Percentiles rank a stretch among this genome's conserved stretches.
phyloP scores from a whole-genome alignment of 2,797 vertebrate genomes.

The Sebastes reedi region DNA sequence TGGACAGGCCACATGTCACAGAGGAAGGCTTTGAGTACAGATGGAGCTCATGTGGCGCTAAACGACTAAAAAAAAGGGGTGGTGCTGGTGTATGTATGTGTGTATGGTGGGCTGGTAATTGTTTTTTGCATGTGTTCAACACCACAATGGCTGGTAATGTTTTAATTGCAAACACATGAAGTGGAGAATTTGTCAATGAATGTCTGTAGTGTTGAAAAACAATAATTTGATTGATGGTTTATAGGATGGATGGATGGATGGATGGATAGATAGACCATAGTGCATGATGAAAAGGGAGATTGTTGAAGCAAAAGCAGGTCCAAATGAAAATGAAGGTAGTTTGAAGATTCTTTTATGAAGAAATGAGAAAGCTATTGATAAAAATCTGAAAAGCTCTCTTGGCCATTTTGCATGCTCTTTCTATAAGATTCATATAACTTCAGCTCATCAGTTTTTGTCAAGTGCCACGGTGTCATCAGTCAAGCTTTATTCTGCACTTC shows the following conservation, averaged over 20 bases:
- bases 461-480: neutral
- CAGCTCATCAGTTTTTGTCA: neutral
- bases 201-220: neutral
- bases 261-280: neutral
- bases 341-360: neutral
- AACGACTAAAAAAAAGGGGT: conserved; percentile 54
- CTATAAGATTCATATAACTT: neutral
- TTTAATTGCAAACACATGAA: conserved; percentile 31
- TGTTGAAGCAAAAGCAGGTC: neutral
- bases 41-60: conserved; percentile 69
- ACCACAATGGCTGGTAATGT: conserved; percentile 15
- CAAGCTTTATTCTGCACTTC: neutral
- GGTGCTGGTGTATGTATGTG: conserved; percentile 12
- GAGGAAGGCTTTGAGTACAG: conserved; percentile 66
- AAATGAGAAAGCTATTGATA: neutral
- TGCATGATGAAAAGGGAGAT: neutral
- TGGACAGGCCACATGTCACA: conserved; percentile 73
- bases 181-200: neutral
- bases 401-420: neutral
- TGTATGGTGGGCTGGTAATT: neutral
- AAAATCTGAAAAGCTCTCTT: neutral
- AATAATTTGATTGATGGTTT: neutral
- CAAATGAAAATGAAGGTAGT: neutral
- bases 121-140: conserved; percentile 10
- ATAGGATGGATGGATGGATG: neutral